Evolutionary conservation across 1,140 invertebrate species (phyloP).

Genomic region (Trypoxylus dichotomus): DNA sequence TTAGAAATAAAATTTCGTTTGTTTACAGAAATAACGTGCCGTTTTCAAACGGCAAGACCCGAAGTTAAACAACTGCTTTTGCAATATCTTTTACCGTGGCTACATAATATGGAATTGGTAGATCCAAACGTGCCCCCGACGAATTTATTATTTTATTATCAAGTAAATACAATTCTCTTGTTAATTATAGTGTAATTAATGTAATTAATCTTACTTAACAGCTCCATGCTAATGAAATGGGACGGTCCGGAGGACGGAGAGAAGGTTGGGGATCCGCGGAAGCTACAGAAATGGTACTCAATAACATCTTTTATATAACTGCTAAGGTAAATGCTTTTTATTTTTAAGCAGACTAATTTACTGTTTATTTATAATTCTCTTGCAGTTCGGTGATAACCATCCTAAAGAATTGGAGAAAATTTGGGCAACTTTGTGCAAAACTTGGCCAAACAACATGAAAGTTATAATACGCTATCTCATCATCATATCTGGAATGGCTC

Average conservation of each 20-base stretch:
- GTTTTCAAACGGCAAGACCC: conserved; percentile 93
- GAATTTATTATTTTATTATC: conserved; percentile 78
- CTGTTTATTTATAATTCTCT: neutral
- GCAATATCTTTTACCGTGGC: conserved; percentile 93
- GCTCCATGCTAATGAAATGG: conserved; percentile 74
- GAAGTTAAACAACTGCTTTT: conserved; percentile 87
- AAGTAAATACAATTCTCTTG: conserved; percentile 57
- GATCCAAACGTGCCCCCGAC: conserved; percentile 92
- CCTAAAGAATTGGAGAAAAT: conserved; percentile 92
- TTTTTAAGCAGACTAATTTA: neutral
- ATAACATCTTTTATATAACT: conserved; percentile 98
- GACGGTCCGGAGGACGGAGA: conserved; percentile 65
- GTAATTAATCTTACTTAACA: conserved; percentile 49
- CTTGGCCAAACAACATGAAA: conserved; percentile 96
- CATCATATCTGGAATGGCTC: conserved; percentile 94
- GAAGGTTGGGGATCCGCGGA: conserved; percentile 97
- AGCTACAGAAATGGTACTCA: conserved; percentile 99
- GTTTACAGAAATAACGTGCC: conserved; percentile 88
- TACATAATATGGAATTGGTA: conserved; percentile 97
- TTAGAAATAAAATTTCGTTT: neutral
- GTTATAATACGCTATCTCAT: conserved; percentile 97
- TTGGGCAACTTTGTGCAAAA: conserved; percentile 93
- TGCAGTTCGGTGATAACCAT: conserved; percentile 91
- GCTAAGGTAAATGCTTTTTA: conserved; percentile 71
- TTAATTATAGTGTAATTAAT: neutral